Base-by-base conservation (phyloP, 2,888 invertebrate genomes). In the Caenorhabditis virilis region DNA sequence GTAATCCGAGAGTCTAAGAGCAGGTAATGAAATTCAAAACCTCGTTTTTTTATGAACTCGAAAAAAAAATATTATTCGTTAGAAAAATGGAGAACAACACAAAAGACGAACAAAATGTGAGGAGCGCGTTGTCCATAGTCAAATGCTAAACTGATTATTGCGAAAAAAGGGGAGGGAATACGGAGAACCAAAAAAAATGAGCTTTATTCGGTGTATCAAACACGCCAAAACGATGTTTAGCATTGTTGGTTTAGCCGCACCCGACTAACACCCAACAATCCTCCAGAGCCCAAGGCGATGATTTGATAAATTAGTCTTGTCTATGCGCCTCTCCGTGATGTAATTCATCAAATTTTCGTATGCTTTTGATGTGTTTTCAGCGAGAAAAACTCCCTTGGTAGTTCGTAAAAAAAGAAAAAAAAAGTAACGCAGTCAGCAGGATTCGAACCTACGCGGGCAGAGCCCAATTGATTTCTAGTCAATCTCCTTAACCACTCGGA, bases 381-480 rank as follows among this genome's bases (percentile, higher is more conserved):
- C 13, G 30, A 30, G 30, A 30, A 30, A 13, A 9, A 9, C 13
- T 30, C 7, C 6, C 6, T 30, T 9, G 30, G 13, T 9, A 30
- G 6, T 30, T 30, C 13, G 30, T 9, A 30, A 30, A 30, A 38
- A 38, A 38, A 38, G n/a, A 15, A 38, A 38, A n/a, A n/a, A n/a
- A n/a, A n/a, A n/a, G n/a, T n/a, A n/a, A 56, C 67, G 67, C 64
- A 71, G 70, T 63, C 61, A 65, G 68, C 71, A 71, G 65, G 68
- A 69, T 67, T 72, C 72, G 76, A 74, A 72, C 68, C 69, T 71
- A 63, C 75, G 71, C 71, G 72, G 64, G 64, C 72, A 45, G 43
- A 80, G 80, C 78, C 79, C 79, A 79, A 77, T 79, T 78, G 79
- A 79, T 79, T 79, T 79, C 79, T 70, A 79, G 79, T 79, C 79